Evolutionary conservation across 2,888 invertebrate genomes (phyloP).

Genomic region (Tridacna crocea): DNA sequence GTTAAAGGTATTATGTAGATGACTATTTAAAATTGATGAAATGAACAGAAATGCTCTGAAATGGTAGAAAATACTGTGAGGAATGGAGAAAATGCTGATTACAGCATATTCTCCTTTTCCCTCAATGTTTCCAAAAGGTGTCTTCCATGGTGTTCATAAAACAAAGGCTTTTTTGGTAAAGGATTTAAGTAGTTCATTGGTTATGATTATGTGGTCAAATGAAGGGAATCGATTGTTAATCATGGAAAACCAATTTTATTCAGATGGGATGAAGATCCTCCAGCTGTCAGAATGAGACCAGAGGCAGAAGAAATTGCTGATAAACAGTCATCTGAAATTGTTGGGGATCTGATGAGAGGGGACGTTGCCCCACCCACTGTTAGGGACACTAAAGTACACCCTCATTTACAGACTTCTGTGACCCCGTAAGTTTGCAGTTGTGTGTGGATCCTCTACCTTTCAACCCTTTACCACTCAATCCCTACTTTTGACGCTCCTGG

Average conservation of each 20-base stretch:
- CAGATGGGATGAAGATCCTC: slow-evolving; percentile 79
- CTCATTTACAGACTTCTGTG: slow-evolving; percentile 67
- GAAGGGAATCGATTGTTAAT: neutral
- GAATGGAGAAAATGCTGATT: no score
- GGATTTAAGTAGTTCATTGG: neutral
- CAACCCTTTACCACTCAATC: no score
- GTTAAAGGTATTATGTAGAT: no score
- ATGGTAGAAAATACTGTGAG: no score
- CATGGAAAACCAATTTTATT: slow-evolving; percentile 6
- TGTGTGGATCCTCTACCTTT: neutral
- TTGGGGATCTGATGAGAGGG: slow-evolving; percentile 69
- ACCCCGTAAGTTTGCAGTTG: slow-evolving; percentile 68
- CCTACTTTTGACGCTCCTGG: no score
- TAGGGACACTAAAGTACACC: slow-evolving; percentile 60
- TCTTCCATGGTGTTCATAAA: no score
- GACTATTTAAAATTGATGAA: no score
- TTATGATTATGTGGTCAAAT: neutral
- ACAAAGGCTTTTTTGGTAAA: no score
- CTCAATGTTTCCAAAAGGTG: no score
- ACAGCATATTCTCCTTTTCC: no score
- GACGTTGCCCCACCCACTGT: slow-evolving; percentile 62
- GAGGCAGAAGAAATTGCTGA: slow-evolving; percentile 75
- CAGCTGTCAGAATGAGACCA: slow-evolving; percentile 74
- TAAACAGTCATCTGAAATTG: slow-evolving; percentile 69
- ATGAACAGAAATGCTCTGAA: no score